phyloP scores from a whole-genome alignment of 2,888 invertebrate genomes.

The Caenorhabditis panamensis region DNA sequence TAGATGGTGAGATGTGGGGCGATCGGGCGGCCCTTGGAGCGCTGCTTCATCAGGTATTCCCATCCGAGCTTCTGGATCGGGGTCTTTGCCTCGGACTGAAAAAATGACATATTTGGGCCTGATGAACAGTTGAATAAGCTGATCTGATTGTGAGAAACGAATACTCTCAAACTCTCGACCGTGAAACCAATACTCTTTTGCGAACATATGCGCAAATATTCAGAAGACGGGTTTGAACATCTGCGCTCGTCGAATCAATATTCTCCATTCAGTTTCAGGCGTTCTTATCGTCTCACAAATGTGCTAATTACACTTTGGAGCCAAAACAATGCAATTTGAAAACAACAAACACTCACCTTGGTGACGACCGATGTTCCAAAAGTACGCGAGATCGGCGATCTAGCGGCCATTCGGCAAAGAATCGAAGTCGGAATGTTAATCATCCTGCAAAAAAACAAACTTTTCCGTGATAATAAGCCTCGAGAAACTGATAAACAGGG shows the following conservation, averaged over 20 bases:
- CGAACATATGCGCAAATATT: no score
- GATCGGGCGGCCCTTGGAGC: slow-evolving; percentile 76
- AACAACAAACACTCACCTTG: slow-evolving; percentile 29
- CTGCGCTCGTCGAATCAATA: no score
- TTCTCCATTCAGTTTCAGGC: no score
- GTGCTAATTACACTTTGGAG: no score
- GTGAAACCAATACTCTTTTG: no score
- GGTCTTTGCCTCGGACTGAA: slow-evolving; percentile 66
- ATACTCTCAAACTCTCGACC: no score
- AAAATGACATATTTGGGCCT: background rate
- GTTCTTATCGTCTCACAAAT: no score
- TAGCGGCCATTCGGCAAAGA: slow-evolving; percentile 54
- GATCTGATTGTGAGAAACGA: no score
- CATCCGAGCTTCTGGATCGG: slow-evolving; percentile 79
- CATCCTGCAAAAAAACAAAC: slow-evolving; percentile 54
- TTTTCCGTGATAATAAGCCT: slow-evolving; percentile 7
- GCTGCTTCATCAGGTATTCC: slow-evolving; percentile 79
- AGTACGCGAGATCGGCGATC: slow-evolving; percentile 52
- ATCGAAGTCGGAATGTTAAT: slow-evolving; percentile 57
- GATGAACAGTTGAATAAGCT: no score
- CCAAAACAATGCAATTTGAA: background rate
- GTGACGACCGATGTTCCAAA: slow-evolving; percentile 55
- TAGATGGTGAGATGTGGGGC: slow-evolving; percentile 81
- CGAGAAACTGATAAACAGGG: slow-evolving; percentile 37
- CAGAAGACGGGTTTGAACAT: no score